Conservation (phyloP, 2,888 invertebrate genomes). For the Agrochola litura region DNA sequence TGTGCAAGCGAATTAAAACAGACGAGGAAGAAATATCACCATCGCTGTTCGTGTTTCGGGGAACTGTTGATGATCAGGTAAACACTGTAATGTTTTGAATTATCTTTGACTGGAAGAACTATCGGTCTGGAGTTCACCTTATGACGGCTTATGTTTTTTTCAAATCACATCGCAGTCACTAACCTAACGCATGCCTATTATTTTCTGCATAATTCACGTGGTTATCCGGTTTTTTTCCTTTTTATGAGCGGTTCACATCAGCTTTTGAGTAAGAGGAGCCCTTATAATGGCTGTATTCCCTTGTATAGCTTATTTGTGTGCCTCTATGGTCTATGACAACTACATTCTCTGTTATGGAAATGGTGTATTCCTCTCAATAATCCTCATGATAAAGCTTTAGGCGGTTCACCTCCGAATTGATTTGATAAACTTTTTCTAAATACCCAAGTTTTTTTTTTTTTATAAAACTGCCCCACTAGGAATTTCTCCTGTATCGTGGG, state of each 20-base stretch:
- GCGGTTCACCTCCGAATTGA: neutral
- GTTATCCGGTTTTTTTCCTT: neutral
- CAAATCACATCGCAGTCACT: neutral
- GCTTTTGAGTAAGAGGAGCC: neutral
- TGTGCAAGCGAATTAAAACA: constrained; percentile 93
- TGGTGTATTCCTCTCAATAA: neutral
- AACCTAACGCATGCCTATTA: neutral
- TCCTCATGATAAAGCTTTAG: neutral
- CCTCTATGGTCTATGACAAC: neutral
- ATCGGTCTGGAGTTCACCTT: neutral
- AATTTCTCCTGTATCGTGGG: too few relatives aligned
- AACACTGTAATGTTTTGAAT: neutral
- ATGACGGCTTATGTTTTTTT: neutral
- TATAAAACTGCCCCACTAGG: too few relatives aligned
- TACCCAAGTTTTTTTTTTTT: too few relatives aligned
- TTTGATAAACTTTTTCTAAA: neutral
- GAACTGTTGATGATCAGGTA: constrained; percentile 93
- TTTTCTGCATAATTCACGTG: neutral
- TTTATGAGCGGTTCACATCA: neutral
- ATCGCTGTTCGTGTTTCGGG: constrained; percentile 93
- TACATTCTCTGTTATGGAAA: neutral
- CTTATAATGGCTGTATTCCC: neutral
- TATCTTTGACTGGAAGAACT: neutral
- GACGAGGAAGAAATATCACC: constrained; percentile 89
- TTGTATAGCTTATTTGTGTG: neutral